phyloP scores from a whole-genome alignment of 1,140 invertebrate genomes.

The Eriosoma lanigerum region DNA sequence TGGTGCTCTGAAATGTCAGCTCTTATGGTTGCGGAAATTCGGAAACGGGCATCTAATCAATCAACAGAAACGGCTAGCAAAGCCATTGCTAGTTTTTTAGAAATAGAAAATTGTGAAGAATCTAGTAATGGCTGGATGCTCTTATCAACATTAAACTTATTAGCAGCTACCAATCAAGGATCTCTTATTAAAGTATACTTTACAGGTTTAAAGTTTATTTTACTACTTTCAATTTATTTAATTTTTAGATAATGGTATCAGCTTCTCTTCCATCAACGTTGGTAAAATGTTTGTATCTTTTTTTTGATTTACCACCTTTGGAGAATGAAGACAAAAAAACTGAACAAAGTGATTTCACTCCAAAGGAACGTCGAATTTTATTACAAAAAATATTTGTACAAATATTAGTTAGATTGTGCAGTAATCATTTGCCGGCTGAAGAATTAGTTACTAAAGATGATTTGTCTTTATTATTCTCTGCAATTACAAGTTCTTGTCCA shows the following conservation, averaged over 20 bases:
- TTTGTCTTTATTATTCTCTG: constrained; percentile 91
- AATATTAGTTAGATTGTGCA: constrained; percentile 89
- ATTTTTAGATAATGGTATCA: constrained; percentile 85
- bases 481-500: constrained; percentile 92
- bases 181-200: constrained; percentile 65
- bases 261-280: constrained; percentile 94
- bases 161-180: constrained; percentile 79
- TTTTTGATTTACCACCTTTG: constrained; percentile 94
- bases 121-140: constrained; percentile 96
- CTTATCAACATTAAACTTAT: constrained; percentile 84
- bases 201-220: neutral
- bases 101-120: constrained; percentile 89
- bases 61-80: constrained; percentile 93
- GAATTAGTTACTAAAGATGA: constrained; percentile 96
- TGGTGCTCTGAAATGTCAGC: constrained; percentile 93
- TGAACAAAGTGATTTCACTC: constrained; percentile 79
- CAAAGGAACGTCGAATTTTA: constrained; percentile 84
- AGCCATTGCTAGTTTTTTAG: constrained; percentile 93
- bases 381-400: constrained; percentile 97
- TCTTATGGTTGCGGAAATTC: constrained; percentile 92
- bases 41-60: constrained; percentile 90
- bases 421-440: constrained; percentile 88
- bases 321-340: constrained; percentile 71
- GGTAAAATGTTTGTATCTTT: constrained; percentile 97
- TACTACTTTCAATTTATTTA: neutral